phyloP scores from a whole-genome alignment of 1,140 invertebrate genomes.

The Platyscapa corneri region DNA sequence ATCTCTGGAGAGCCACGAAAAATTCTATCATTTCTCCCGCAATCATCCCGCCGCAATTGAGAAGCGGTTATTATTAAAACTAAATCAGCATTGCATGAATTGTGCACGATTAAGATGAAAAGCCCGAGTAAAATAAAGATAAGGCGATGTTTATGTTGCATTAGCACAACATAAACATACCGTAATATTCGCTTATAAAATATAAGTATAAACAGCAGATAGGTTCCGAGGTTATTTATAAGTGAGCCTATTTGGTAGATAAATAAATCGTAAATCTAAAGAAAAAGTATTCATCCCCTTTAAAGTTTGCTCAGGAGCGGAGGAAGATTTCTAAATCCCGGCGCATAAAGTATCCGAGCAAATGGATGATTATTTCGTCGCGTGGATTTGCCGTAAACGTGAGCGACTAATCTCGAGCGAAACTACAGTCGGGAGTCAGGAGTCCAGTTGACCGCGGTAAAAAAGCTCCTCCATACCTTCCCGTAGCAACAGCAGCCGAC shows the following conservation, averaged over 20 bases:
- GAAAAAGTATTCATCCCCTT: background rate
- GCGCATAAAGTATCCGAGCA: background rate
- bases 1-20: background rate
- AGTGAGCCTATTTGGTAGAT: background rate
- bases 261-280: background rate
- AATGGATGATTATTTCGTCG: background rate
- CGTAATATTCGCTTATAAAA: background rate
- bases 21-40: too few species aligned
- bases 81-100: too few species aligned
- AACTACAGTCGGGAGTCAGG: background rate
- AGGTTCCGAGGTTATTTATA: background rate
- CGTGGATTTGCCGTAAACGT: background rate
- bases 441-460: background rate
- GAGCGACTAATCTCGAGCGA: background rate
- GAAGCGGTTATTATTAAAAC: too few species aligned
- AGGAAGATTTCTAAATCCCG: too few species aligned
- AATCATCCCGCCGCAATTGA: too few species aligned
- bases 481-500: background rate
- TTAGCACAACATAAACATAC: too few species aligned
- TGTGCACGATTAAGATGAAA: too few species aligned
- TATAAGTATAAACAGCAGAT: background rate
- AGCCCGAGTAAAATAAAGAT: too few species aligned
- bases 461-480: background rate
- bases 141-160: too few species aligned
- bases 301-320: too few species aligned